Percentiles rank a stretch among this genome's conserved stretches.
phyloP scores from a whole-genome alignment of 2,888 invertebrate genomes.

The Morpho helenor region DNA sequence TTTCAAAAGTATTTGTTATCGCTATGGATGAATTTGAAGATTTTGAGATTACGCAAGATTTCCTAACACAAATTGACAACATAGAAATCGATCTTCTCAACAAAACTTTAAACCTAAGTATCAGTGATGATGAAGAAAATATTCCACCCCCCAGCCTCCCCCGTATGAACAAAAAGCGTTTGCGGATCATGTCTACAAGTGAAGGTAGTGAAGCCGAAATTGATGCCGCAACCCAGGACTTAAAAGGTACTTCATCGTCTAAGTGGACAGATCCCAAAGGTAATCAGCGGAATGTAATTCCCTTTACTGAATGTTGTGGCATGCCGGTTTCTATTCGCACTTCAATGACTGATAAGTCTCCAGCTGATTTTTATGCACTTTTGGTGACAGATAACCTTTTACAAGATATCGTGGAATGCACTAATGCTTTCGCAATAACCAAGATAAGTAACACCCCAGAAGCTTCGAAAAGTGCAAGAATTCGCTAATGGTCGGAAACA shows the following conservation, averaged over 20 bases:
- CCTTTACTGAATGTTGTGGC: constrained; percentile 31
- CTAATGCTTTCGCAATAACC: constrained; percentile 29
- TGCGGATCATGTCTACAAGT: constrained; percentile 20
- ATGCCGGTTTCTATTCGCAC: constrained; percentile 26
- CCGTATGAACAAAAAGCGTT: constrained; percentile 17
- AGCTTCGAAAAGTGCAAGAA: constrained; percentile 27
- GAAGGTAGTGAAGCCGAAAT: constrained; percentile 26
- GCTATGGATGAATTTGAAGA: constrained; percentile 12
- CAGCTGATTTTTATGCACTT: constrained; percentile 28
- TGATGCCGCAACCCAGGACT: constrained; percentile 23
- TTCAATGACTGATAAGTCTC: constrained; percentile 24
- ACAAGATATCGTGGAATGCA: constrained; percentile 27
- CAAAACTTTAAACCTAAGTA: constrained; percentile 26
- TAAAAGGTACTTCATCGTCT: constrained; percentile 21
- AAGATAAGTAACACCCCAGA: constrained; percentile 23
- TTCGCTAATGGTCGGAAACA: constrained; percentile 31
- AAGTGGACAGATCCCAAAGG: constrained; percentile 29
- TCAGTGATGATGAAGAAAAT: constrained; percentile 26
- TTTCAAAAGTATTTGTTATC: constrained; percentile 16
- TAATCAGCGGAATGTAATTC: constrained; percentile 29
- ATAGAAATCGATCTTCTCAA: constrained; percentile 30
- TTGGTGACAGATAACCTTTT: constrained; percentile 27
- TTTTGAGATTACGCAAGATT: constrained; percentile 29
- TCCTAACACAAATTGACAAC: constrained; percentile 25
- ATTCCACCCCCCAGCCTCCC: constrained; percentile 14